Evolutionary conservation across 2,888 invertebrate species (phyloP).

Genomic region (Pyrrhosoma nymphula): DNA sequence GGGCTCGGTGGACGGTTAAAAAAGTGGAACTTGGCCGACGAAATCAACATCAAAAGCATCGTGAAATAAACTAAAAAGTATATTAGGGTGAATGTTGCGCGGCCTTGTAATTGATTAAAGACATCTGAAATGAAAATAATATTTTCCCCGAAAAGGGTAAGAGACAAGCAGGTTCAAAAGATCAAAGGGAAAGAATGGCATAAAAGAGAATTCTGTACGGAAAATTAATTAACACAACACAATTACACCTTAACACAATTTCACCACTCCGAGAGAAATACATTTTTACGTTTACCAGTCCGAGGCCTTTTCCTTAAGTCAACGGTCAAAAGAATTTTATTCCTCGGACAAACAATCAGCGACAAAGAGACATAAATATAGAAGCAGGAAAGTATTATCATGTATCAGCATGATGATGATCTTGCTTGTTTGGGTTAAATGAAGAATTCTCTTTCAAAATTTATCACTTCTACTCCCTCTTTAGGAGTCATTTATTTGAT

Average conservation of each 20-base stretch:
- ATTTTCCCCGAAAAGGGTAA: not conserved
- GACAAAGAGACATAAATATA: no score
- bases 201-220: not conserved
- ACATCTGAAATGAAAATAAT: not conserved
- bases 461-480: no score
- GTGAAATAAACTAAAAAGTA: not conserved
- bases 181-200: not conserved
- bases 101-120: not conserved
- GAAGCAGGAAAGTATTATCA: no score
- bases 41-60: not conserved
- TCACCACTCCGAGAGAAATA: no score
- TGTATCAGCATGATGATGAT: no score
- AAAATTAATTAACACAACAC: not conserved
- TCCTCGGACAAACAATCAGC: no score
- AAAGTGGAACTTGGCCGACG: not conserved
- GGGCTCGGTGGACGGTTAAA: no score
- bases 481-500: no score
- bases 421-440: no score
- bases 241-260: not conserved
- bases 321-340: no score
- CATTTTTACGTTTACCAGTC: not conserved
- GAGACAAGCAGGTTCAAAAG: not conserved
- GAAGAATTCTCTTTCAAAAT: no score
- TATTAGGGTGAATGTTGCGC: not conserved
- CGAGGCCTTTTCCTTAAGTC: not conserved